Percentiles rank a stretch among this genome's conserved stretches.
These are phyloP conservation scores for Gobiocypris rarus DNA, from an alignment of 2,113 vertebrate species.

Conservation along the genomic window DNA sequence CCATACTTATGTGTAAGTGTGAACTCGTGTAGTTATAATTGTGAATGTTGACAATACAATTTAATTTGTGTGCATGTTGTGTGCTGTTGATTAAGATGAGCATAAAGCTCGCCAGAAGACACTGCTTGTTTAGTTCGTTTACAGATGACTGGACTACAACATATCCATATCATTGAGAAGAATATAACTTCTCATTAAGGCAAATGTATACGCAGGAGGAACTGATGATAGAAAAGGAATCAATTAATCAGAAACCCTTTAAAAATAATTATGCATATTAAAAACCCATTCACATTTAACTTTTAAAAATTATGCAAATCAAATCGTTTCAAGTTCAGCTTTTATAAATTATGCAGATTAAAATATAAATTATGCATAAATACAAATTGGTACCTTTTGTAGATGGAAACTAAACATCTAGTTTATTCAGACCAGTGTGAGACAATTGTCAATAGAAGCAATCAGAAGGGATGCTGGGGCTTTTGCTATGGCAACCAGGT, in stretches of 20 bases:
- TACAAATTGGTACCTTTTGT: neutral
- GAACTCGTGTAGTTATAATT: neutral
- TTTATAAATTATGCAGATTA: conserved; percentile 1
- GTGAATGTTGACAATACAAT: neutral
- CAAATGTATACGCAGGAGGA: neutral
- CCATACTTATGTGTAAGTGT: too few relatives aligned
- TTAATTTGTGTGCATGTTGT: neutral
- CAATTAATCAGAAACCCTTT: neutral
- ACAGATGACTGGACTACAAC: neutral
- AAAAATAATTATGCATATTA: neutral
- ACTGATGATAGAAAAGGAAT: neutral
- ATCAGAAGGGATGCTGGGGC: conserved; percentile 19
- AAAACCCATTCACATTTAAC: neutral
- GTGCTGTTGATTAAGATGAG: neutral
- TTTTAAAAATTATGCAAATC: neutral
- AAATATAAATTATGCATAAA: conserved; percentile 10
- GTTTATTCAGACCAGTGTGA: neutral
- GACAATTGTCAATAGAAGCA: conserved; percentile 1
- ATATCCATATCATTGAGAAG: too few relatives aligned
- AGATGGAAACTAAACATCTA: neutral
- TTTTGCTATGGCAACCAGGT: conserved; percentile 43
- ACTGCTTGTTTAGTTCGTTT: neutral
- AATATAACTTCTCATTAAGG: too few relatives aligned
- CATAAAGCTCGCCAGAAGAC: neutral
- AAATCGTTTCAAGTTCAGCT: neutral